phyloP scores from a whole-genome alignment of 2,797 vertebrate genomes.

The Sciurus carolinensis region DNA sequence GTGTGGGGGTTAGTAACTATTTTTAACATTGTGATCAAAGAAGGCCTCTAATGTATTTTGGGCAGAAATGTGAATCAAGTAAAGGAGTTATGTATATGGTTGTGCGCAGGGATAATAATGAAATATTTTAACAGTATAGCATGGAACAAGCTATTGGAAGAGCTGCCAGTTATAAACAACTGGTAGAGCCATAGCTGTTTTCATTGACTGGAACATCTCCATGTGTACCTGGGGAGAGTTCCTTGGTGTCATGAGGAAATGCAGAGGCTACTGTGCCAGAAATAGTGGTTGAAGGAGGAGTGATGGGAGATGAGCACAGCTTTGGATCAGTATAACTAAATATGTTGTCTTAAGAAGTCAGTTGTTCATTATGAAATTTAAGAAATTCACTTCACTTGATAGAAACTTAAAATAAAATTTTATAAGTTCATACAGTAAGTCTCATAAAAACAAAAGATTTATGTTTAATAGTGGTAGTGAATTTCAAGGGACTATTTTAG shows the following conservation, averaged over 20 bases:
- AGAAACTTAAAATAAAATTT: not conserved
- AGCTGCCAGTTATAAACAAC: not conserved
- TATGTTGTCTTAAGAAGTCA: not conserved
- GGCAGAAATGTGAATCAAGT: not conserved
- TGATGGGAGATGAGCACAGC: not conserved
- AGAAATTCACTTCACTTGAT: conserved; percentile 38
- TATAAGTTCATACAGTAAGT: not conserved
- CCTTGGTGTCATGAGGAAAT: not conserved
- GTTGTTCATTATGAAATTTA: not conserved
- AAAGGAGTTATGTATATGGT: not conserved
- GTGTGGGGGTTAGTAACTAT: not conserved
- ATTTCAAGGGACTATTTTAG: conserved; percentile 39
- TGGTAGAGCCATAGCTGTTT: not conserved
- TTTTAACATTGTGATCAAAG: not conserved
- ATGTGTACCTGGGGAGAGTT: not conserved
- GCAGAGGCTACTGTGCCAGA: not conserved
- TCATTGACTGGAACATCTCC: not conserved
- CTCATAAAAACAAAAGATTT: conserved; percentile 49
- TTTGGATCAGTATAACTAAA: conserved; percentile 12
- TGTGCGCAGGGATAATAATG: not conserved
- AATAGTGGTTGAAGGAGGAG: not conserved
- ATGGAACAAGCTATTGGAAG: not conserved
- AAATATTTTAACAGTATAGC: not conserved
- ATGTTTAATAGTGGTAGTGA: conserved; percentile 22
- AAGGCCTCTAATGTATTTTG: not conserved